A percentile compares a stretch with the other conserved stretches of the same genome.
Conservation (phyloP, 2,888 invertebrate genomes). For the Megastigmus dorsalis region DNA sequence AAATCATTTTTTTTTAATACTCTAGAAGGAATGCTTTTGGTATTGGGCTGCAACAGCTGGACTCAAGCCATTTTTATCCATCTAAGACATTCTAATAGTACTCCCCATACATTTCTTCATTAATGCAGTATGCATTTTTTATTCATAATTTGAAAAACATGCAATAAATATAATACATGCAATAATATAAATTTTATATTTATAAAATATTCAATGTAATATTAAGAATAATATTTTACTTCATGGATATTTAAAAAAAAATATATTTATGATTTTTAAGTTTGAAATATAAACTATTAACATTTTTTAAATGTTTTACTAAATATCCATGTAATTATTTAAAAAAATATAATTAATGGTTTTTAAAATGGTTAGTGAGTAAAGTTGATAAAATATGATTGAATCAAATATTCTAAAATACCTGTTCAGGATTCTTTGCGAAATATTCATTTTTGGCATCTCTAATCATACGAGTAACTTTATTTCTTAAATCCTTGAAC, state of each 20-base stretch:
- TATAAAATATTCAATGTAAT: no score
- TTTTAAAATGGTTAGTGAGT: conserved; percentile 4
- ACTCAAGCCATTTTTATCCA: conserved; percentile 44
- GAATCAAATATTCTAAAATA: conserved; percentile 58
- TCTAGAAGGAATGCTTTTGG: conserved; percentile 41
- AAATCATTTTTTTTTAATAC: conserved; percentile 34
- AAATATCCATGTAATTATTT: conserved; percentile 28
- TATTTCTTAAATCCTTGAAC: conserved; percentile 71
- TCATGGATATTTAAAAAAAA: no score
- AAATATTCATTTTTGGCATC: conserved; percentile 72
- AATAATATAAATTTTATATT: background rate
- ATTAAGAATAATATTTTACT: no score
- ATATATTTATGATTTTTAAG: no score
- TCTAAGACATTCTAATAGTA: conserved; percentile 28
- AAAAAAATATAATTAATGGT: conserved; percentile 23
- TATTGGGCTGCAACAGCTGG: conserved; percentile 47
- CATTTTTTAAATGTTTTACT: background rate
- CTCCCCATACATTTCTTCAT: conserved; percentile 26
- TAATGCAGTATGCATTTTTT: conserved; percentile 38
- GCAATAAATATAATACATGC: background rate
- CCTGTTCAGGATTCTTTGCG: conserved; percentile 71
- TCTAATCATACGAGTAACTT: conserved; percentile 72
- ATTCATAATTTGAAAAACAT: no score
- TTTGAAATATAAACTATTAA: no score
- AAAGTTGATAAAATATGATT: no score